Percentiles rank a stretch among this genome's conserved stretches.
Conservation (phyloP, 2,797 vertebrate genomes). For the Arnoldichthys spilopterus region DNA sequence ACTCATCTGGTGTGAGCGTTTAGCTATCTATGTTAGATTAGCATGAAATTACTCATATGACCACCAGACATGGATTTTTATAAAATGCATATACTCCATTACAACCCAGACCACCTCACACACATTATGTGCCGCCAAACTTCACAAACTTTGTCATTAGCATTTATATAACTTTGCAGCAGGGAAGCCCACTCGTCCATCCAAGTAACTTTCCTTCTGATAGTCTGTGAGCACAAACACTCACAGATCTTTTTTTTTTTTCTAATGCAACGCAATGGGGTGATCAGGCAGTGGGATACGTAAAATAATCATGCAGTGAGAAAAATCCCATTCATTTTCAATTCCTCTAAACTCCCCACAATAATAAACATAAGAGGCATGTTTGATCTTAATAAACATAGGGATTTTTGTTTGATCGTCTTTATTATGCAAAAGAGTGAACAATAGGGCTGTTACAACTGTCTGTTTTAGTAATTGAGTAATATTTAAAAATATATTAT, state of each 20-base stretch:
- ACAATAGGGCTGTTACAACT: too few species aligned
- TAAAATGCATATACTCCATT: neutral
- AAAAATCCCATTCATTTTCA: too few species aligned
- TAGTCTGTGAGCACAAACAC: conserved; percentile 7
- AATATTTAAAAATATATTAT: too few species aligned
- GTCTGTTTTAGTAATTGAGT: too few species aligned
- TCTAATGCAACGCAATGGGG: neutral
- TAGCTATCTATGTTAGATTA: neutral
- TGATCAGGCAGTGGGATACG: too few species aligned
- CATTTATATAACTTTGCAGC: conserved; percentile 48
- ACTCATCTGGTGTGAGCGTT: neutral
- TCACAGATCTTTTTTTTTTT: too few species aligned
- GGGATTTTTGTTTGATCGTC: too few species aligned
- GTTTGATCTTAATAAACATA: too few species aligned
- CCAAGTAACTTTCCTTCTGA: neutral
- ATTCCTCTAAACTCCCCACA: too few species aligned
- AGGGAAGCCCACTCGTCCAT: conserved; percentile 7
- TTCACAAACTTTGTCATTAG: conserved; percentile 22
- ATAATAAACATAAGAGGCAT: too few species aligned
- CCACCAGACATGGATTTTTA: conserved; percentile 4
- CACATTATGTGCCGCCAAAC: conserved; percentile 18
- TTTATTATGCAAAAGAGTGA: too few species aligned
- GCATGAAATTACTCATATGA: neutral
- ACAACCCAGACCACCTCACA: conserved; percentile 2
- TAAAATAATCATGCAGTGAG: too few species aligned